These are phyloP conservation scores for Spheniscus mendiculus DNA, from an alignment of 2,113 vertebrate genomes.

Conservation along the genomic window DNA sequence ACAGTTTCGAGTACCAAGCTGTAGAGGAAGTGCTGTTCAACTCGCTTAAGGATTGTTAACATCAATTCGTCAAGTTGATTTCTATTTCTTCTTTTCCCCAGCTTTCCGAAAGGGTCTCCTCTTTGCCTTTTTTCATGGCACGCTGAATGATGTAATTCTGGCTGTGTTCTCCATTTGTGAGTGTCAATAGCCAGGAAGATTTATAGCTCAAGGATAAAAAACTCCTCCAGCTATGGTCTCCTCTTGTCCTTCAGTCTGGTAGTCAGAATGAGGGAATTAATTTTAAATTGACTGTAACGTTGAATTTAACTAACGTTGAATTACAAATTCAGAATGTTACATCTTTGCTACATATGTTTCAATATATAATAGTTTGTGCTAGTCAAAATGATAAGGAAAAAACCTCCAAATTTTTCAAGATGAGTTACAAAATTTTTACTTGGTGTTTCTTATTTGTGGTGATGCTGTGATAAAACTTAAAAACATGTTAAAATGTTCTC, in stretches of 20 bases:
- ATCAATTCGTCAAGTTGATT: constrained; percentile 19
- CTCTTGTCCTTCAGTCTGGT: background rate
- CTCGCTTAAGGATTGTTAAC: background rate
- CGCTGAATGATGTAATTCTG: constrained; percentile 7
- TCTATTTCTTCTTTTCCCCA: background rate
- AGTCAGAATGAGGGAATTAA: background rate
- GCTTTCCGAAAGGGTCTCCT: background rate
- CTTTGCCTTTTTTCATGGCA: background rate
- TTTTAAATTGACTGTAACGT: background rate
- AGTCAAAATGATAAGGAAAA: background rate
- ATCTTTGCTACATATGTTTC: background rate
- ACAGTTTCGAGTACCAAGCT: background rate
- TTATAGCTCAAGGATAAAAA: background rate
- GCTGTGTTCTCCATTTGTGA: background rate
- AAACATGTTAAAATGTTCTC: background rate
- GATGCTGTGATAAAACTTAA: background rate
- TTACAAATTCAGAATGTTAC: background rate
- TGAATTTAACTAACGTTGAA: background rate
- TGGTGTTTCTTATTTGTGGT: background rate
- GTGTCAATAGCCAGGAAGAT: background rate
- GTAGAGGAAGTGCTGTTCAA: background rate
- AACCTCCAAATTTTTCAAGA: background rate
- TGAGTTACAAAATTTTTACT: background rate
- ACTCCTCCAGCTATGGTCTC: background rate
- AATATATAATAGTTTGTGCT: background rate